Evolutionary conservation across 2,888 invertebrate genomes (phyloP).

Genomic region (Drosophila picticornis): DNA sequence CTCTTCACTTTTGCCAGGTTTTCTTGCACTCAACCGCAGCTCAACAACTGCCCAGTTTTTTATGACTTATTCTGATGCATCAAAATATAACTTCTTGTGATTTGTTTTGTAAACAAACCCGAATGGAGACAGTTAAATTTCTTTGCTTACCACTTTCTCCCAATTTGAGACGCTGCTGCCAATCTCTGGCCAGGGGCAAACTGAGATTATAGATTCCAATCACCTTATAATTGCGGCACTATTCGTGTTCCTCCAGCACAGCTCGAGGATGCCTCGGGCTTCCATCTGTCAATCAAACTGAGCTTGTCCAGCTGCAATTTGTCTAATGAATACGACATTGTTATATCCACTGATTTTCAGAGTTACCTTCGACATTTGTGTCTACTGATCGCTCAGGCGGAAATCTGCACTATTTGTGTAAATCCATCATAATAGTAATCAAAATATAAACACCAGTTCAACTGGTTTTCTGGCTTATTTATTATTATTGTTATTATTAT

Average conservation of each 20-base stretch:
- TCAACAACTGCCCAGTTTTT: not conserved
- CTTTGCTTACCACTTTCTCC: conserved; percentile 51
- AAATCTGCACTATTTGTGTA: conserved; percentile 50
- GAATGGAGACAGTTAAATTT: conserved; percentile 15
- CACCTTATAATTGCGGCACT: conserved; percentile 51
- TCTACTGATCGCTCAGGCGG: conserved; percentile 36
- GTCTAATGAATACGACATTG: conserved; percentile 50
- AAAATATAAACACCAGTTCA: conserved; percentile 37
- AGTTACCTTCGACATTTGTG: conserved; percentile 44
- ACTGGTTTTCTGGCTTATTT: conserved; percentile 43
- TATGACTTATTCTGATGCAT: not conserved
- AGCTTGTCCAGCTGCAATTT: conserved; percentile 16
- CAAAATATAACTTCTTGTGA: conserved; percentile 27
- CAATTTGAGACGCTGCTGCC: conserved; percentile 44
- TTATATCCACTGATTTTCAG: conserved; percentile 26
- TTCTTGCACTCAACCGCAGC: not conserved
- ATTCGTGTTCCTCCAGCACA: conserved; percentile 36
- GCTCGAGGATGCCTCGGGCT: conserved; percentile 38
- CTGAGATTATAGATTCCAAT: conserved; percentile 59
- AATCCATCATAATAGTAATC: conserved; percentile 5
- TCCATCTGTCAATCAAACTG: conserved; percentile 41
- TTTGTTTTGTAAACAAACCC: conserved; percentile 5
- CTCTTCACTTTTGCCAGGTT: not conserved
- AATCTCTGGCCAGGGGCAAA: conserved; percentile 42
- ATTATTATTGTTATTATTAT: conserved; percentile 2